These are phyloP conservation scores for Zygogramma bicolorata DNA, from an alignment of 2,888 invertebrate species.

Conservation along the genomic window DNA sequence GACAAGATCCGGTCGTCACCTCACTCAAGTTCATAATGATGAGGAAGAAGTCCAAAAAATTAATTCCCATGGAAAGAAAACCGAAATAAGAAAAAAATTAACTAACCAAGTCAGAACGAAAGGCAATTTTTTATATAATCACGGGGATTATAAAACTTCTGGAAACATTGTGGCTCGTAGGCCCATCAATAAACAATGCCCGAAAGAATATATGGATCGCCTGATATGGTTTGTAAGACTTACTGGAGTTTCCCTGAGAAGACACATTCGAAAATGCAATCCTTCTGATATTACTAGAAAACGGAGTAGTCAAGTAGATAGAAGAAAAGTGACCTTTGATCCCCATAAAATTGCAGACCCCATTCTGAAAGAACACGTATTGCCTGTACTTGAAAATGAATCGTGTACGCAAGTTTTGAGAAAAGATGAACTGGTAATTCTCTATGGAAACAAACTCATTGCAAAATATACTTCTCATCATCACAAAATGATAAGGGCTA, in stretches of 20 bases:
- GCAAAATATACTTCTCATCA: slow-evolving; percentile 13
- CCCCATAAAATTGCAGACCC: slow-evolving; percentile 7
- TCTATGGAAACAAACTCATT: slow-evolving; percentile 15
- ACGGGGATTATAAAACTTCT: not conserved
- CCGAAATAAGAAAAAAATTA: not conserved
- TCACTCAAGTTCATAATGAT: slow-evolving; percentile 9
- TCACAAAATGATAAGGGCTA: slow-evolving; percentile 15
- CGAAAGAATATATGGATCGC: slow-evolving; percentile 17
- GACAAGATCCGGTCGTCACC: slow-evolving; percentile 8
- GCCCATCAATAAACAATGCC: slow-evolving; percentile 1
- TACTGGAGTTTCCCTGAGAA: slow-evolving; percentile 16
- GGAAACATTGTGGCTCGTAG: slow-evolving; percentile 15
- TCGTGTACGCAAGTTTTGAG: slow-evolving; percentile 4
- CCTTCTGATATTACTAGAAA: not conserved
- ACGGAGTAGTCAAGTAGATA: slow-evolving; percentile 13
- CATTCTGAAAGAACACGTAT: slow-evolving; percentile 10
- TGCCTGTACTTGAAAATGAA: slow-evolving; percentile 11
- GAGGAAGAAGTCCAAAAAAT: slow-evolving; percentile 7
- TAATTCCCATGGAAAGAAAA: slow-evolving; percentile 8
- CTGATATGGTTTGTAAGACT: not conserved
- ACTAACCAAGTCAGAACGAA: not conserved
- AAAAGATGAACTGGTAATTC: slow-evolving; percentile 13
- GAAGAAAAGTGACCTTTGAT: slow-evolving; percentile 9
- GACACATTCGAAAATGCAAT: slow-evolving; percentile 12
- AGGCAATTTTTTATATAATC: slow-evolving; percentile 5